Conservation (phyloP, 2,797 vertebrate genomes). For the Neostethus bicornis region DNA sequence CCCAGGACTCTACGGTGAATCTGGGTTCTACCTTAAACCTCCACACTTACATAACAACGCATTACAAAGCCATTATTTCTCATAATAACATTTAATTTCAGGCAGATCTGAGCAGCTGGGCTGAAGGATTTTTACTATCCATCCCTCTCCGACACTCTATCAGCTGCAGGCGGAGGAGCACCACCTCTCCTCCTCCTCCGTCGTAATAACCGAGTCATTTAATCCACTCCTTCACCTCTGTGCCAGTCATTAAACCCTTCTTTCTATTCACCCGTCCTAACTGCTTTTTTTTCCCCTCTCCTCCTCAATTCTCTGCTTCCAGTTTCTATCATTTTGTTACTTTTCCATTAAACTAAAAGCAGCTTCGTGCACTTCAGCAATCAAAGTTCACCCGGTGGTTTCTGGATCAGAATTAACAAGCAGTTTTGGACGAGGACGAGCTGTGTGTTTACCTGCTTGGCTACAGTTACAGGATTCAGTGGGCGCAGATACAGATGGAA, state of each 20-base stretch:
- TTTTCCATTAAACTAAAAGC: constrained; percentile 9
- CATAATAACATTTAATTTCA: neutral
- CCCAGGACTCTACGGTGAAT: too few species aligned
- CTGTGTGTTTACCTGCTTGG: too few species aligned
- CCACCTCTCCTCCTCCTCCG: constrained; percentile 25
- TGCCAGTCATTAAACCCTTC: constrained; percentile 21
- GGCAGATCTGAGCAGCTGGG: neutral
- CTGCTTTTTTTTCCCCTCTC: constrained; percentile 10
- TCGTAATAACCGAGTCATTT: constrained; percentile 35
- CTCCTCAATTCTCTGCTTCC: constrained; percentile 2
- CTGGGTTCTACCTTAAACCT: too few species aligned
- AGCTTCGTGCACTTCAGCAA: constrained; percentile 12
- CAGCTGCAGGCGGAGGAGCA: constrained; percentile 21
- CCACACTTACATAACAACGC: too few species aligned
- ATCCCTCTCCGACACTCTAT: constrained; percentile 18
- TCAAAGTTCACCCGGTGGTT: constrained; percentile 1
- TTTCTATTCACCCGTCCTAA: neutral
- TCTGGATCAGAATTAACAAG: neutral
- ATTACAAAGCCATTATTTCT: too few species aligned
- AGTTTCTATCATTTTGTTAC: constrained; percentile 2
- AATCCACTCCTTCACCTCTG: constrained; percentile 24
- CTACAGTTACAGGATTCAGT: too few species aligned
- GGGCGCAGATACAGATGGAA: too few species aligned
- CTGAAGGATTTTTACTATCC: neutral
- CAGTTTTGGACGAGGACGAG: too few species aligned